Evolutionary conservation across 1,140 invertebrate species (phyloP).

Genomic region (Phortica variegata): DNA sequence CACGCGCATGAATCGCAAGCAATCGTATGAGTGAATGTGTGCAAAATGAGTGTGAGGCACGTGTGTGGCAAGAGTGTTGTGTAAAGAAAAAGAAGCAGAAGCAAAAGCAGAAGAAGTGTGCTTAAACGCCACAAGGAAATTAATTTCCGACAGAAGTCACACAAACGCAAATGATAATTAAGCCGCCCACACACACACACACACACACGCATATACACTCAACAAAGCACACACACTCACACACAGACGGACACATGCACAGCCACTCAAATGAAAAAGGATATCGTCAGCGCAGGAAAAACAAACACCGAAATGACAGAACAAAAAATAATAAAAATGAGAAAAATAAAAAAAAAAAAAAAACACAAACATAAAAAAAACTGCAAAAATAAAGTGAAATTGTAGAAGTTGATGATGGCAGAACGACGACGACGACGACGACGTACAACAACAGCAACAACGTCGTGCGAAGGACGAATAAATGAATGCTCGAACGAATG

Average conservation of each 20-base stretch:
- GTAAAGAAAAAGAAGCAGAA: not conserved
- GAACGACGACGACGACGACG: slow-evolving; percentile 4
- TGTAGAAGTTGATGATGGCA: slow-evolving; percentile 16
- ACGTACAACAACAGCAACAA: slow-evolving; percentile 6
- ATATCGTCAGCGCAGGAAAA: no score
- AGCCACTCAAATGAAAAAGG: slow-evolving; percentile 25
- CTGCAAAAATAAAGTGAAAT: slow-evolving; percentile 1
- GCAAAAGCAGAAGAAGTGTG: slow-evolving; percentile 7
- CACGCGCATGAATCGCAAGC: slow-evolving; percentile 6
- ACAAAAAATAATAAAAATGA: no score
- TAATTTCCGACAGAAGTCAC: slow-evolving; percentile 54
- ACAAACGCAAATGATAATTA: slow-evolving; percentile 32
- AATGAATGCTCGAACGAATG: no score
- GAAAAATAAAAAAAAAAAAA: no score
- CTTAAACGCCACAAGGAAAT: slow-evolving; percentile 35
- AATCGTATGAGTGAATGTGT: not conserved
- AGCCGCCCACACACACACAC: slow-evolving; percentile 13
- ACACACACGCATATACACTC: slow-evolving; percentile 18
- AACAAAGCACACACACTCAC: slow-evolving; percentile 30
- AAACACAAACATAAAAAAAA: slow-evolving; percentile 33
- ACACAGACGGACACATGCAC: not conserved
- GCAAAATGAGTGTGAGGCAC: slow-evolving; percentile 2
- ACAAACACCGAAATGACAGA: no score
- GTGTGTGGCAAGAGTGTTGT: no score
- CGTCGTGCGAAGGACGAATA: no score